Conservation (phyloP, 2,113 vertebrate species). For the Columba janthina region DNA sequence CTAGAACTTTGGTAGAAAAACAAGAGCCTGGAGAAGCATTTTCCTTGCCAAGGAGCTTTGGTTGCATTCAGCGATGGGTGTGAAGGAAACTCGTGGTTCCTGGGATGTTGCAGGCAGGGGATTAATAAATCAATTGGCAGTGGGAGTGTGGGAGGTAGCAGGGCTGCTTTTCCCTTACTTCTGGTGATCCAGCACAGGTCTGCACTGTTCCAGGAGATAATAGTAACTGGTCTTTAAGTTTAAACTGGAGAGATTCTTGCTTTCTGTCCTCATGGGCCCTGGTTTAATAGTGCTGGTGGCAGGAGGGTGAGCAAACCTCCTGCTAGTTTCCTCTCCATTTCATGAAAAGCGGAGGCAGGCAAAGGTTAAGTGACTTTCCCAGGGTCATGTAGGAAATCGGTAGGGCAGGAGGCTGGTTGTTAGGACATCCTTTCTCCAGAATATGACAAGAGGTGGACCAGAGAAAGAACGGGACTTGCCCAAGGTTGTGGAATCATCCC, state of each 20-base stretch:
- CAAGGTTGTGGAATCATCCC: neutral
- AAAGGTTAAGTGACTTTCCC: slow-evolving; percentile 18
- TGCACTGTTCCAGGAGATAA: neutral
- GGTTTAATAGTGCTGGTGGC: neutral
- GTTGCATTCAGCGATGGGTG: neutral
- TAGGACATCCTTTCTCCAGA: slow-evolving; percentile 34
- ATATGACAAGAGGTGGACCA: neutral
- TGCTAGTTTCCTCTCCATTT: neutral
- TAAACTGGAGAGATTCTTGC: neutral
- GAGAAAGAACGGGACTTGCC: neutral
- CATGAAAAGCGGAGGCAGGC: neutral
- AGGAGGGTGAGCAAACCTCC: neutral
- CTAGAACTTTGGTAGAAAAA: neutral
- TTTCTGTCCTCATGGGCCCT: neutral
- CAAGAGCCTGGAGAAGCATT: neutral
- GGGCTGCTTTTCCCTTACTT: neutral
- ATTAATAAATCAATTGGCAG: neutral
- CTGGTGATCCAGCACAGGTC: neutral
- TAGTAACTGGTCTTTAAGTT: neutral
- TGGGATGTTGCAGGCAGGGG: fast-evolving
- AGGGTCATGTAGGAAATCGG: slow-evolving; percentile 14
- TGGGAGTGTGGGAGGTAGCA: neutral
- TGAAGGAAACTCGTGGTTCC: neutral
- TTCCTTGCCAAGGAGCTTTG: neutral
- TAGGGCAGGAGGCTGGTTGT: neutral